Base-by-base conservation (phyloP, 2,113 vertebrate genomes). In the Pseudorectes ferrugineus region DNA sequence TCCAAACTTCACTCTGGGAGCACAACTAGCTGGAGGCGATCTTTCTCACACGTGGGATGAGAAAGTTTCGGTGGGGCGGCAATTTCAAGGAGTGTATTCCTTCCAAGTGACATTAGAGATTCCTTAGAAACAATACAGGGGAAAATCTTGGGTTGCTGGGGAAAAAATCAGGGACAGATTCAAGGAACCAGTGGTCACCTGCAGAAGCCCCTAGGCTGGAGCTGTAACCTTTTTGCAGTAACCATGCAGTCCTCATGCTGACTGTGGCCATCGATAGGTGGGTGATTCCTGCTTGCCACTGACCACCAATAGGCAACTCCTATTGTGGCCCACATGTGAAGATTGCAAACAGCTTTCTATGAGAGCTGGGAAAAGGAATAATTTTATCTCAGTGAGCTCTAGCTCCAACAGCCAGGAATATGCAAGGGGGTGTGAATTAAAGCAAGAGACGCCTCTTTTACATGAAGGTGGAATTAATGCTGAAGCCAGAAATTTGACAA, bases 201-300 rank as follows among this genome's bases (percentile, higher is more conserved):
- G 17, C 40, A 72, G 43, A 85, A 73, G 22, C 7, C 12, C 16
- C 35, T 22, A 26, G 38, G 2, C 3, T 72, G 31, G 49, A 76
- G 43, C 24, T 0, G 2, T 38, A 35, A 72, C 23, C 5, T 35
- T 81, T 85, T 42, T 45, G n/a, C 28, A 54, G 42, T 0, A 0
- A 22, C 9, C 0, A 0, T 36, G 11, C 10, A 20, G 11, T 17
- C 57, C 40, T 57, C 25, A 4, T 11, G 8, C 12, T 54, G 51
- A 58, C 21, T 6, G 9, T 2, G 4, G 10, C 0, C 0, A 36
- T 26, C 0, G 0, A 7, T 18, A 24, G 5, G 17, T n/a, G 31
- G 2, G 6, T 12, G 24, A 62, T 26, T 63, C 23, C 33, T 45
- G 15, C 59, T 72, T 76, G 38, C 18, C 31, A 17, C 20, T 38